Evolutionary conservation across 2,888 invertebrate genomes (phyloP), one percentile per base, ranked within the genome.

Genomic region (Hirudinaria manillensis): DNA sequence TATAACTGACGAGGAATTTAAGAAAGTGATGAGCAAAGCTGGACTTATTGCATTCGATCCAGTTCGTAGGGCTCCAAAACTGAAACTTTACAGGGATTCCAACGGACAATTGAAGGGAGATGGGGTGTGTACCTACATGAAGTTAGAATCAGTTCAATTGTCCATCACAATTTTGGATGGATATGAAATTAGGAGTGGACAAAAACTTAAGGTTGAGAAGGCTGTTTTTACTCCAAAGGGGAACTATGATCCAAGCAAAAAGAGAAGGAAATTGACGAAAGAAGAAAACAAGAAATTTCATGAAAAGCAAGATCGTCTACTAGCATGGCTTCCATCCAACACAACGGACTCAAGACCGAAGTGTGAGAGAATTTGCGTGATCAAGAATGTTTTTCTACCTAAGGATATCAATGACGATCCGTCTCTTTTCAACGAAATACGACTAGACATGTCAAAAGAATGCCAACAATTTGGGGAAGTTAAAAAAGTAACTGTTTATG

Each of bases 281-380:
- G 91, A 93, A 81, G 93, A 96, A 79, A 96, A 94, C 80, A 86
- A 85, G 78, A 83, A 83, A 83, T 84, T 93, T 75, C 93, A 92
- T 86, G 93, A 93, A 85, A 91, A 91, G 86, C 93, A 97, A 83
- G 92, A 95, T 80, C 91, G 91, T 83, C 87, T 97, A 71, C 93
- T 99, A 84, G 96, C 94, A 84, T 99, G 99, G 99, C 88, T 93
- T 77, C 96, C 97, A 0, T 97, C 98, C 81, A 93, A 93, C 84
- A 88, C 93, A 83, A 87, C 91, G 51, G 93, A 93, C 0, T 92
- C 93, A 82, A 79, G 94, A 72, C 89, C 90, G 0, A 94, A 93
- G 83, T 90, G 93, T 84, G 98, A 99, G 84, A 90, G 90, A 83
- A 89, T 93, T 72, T 94, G 99, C 0, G 91, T 99, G 71, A 89